These are phyloP conservation scores for Nasonia vitripennis DNA, from an alignment of 1,140 invertebrate genomes.

Conservation along the genomic window DNA sequence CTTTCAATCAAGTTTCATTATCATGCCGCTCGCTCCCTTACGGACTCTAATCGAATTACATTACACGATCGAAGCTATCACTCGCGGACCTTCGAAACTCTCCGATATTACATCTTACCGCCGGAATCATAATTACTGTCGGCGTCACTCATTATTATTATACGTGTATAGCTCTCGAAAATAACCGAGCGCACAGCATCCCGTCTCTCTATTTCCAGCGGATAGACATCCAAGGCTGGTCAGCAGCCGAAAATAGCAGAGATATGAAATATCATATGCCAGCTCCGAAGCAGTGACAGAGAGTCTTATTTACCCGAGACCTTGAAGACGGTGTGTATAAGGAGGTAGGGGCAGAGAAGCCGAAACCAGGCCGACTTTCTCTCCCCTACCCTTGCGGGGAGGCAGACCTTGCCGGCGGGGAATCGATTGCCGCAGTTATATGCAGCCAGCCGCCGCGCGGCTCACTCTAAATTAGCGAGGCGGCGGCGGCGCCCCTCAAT, in stretches of 20 bases:
- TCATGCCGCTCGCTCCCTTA: neutral
- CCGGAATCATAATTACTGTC: neutral
- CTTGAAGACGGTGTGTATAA: conserved; percentile 13
- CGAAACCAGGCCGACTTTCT: conserved; percentile 6
- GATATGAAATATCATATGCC: neutral
- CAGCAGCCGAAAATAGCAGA: neutral
- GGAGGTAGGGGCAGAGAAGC: neutral
- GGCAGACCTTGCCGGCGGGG: neutral
- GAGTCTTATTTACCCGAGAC: conserved; percentile 18
- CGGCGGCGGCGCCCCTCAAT: neutral
- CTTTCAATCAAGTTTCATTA: conserved; percentile 27
- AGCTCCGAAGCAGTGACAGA: neutral
- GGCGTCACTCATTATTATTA: no score
- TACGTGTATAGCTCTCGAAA: no score
- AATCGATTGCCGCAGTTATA: conserved; percentile 11
- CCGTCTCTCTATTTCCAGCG: neutral
- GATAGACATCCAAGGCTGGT: conserved; percentile 15
- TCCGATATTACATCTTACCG: neutral
- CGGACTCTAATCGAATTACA: neutral
- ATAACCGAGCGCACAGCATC: neutral
- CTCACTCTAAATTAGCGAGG: neutral
- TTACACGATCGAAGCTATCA: neutral
- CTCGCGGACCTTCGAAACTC: neutral
- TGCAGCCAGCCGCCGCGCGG: neutral
- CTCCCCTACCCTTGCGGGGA: neutral